These are phyloP conservation scores for Anser brachyrhynchus DNA, from an alignment of 2,113 vertebrate species.

Conservation along the genomic window DNA sequence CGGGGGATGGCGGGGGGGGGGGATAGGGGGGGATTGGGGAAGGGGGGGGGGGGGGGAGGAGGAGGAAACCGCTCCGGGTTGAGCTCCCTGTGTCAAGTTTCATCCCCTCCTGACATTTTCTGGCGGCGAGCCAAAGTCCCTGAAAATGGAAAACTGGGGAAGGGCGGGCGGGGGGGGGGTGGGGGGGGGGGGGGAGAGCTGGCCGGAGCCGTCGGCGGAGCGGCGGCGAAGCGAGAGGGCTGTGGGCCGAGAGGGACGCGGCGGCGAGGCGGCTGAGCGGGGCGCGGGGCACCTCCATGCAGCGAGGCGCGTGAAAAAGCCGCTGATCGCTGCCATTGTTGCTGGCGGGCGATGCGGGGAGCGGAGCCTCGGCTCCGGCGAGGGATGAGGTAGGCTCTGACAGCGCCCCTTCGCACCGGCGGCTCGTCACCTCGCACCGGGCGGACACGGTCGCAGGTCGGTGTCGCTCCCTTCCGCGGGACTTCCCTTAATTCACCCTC, in stretches of 20 bases:
- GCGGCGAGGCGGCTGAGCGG: conserved; percentile 66
- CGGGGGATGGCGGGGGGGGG: no score
- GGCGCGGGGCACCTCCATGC: conserved; percentile 57
- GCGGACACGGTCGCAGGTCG: conserved; percentile 76
- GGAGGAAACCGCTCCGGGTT: conserved; percentile 11
- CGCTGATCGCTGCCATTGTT: conserved; percentile 84
- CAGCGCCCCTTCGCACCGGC: conserved; percentile 74
- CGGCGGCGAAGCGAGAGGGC: background rate
- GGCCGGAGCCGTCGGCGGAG: background rate
- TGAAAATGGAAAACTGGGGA: conserved; percentile 38
- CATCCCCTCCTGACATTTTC: conserved; percentile 64
- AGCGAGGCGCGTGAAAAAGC: conserved; percentile 75
- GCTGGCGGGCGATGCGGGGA: conserved; percentile 76
- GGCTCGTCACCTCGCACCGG: conserved; percentile 70
- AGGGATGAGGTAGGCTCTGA: conserved; percentile 80
- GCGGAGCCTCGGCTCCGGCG: conserved; percentile 74
- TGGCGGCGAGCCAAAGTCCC: conserved; percentile 67
- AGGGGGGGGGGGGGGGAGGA: background rate
- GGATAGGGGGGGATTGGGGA: background rate
- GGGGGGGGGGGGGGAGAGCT: background rate
- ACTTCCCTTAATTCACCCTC: conserved; percentile 74
- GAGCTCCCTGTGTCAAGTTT: conserved; percentile 71
- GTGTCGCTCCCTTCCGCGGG: conserved; percentile 75
- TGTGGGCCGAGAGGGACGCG: conserved; percentile 42
- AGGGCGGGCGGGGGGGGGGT: background rate